Base-by-base conservation (phyloP, 1,140 invertebrate genomes). In the Zaprionus capensis region DNA sequence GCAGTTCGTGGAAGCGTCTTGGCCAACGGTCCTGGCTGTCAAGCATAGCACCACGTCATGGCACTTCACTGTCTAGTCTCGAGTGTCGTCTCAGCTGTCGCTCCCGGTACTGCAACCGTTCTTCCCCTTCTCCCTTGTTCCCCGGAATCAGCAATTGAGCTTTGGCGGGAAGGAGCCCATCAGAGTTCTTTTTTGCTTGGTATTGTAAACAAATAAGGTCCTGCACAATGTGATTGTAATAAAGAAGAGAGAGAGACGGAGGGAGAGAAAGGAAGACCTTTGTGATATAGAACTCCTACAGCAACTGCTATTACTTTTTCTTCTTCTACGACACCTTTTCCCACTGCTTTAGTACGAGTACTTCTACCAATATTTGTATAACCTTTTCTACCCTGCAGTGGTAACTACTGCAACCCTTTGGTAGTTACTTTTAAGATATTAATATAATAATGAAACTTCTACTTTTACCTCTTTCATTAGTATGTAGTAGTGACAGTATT, bases 1-100 rank as follows among this genome's bases (percentile, higher is more conserved):
- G 26, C 26, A 31, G 26, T 67, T 62, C 51, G 62, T 41, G 38
- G 71, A 71, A 75, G 34, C 14, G 12, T 67, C 51, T 26, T 31
- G 12, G n/a, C 26, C 28, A 66, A 56, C 15, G 57, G 57, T 46
- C 15, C 38, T 28, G 24, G 17, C 34, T 49, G 26, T 34, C 34
- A 4, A 14, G 51, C 17, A 65, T 28, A 38, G 44, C 38, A 28
- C 31, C 61, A 44, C 31, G 49, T 61, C 57, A 74, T 22, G 64
- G 34, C 36, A 66, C 64, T 66, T 51, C 46, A 24, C 20, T n/a
- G n/a, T 11, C 41, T 2, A 46, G n/a, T 38, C 36, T 38, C 14
- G 36, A 38, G 36, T 44, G 20, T 59, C 31, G 57, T 51, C 15
- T 4, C 65, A 57, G 26, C 53, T 58, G 53, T 38, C 17, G 56